Percentiles rank a stretch among this genome's conserved stretches.
These are phyloP conservation scores for Helleia helle DNA, from an alignment of 2,888 invertebrate genomes.

Conservation along the genomic window DNA sequence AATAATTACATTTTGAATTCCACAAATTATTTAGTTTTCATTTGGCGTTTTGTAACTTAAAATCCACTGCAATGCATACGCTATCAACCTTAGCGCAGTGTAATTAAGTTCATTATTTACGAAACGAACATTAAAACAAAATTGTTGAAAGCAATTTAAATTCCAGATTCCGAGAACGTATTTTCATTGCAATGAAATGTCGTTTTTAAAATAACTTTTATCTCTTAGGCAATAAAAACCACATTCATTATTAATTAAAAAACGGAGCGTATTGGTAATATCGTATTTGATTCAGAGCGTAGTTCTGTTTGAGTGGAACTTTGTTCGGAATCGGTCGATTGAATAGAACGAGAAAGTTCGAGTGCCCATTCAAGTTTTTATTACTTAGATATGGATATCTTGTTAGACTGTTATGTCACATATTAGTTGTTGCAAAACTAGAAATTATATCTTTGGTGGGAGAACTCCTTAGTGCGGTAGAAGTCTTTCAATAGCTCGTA, in stretches of 20 bases:
- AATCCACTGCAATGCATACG: background rate
- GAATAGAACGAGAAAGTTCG: background rate
- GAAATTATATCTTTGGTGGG: background rate
- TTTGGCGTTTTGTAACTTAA: background rate
- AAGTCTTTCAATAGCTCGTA: too few relatives aligned
- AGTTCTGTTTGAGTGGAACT: slow-evolving; percentile 8
- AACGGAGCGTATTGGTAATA: background rate
- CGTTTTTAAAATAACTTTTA: slow-evolving; percentile 11
- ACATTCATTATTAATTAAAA: slow-evolving; percentile 6
- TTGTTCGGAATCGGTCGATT: background rate
- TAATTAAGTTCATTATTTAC: slow-evolving; percentile 6
- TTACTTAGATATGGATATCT: slow-evolving; percentile 1
- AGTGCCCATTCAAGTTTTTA: slow-evolving; percentile 2
- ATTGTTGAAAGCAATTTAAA: slow-evolving; percentile 15
- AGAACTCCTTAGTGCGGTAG: too few relatives aligned
- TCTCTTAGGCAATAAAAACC: background rate
- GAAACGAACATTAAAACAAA: background rate
- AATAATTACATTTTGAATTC: slow-evolving; percentile 7
- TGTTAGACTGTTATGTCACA: background rate
- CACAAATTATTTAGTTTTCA: slow-evolving; percentile 8
- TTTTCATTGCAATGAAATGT: slow-evolving; percentile 5
- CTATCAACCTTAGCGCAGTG: slow-evolving; percentile 4
- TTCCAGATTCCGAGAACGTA: slow-evolving; percentile 14
- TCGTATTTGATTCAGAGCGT: background rate
- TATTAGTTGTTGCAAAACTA: background rate